Evolutionary conservation across 2,888 invertebrate species (phyloP).

Genomic region (Drosophila paucipuncta): DNA sequence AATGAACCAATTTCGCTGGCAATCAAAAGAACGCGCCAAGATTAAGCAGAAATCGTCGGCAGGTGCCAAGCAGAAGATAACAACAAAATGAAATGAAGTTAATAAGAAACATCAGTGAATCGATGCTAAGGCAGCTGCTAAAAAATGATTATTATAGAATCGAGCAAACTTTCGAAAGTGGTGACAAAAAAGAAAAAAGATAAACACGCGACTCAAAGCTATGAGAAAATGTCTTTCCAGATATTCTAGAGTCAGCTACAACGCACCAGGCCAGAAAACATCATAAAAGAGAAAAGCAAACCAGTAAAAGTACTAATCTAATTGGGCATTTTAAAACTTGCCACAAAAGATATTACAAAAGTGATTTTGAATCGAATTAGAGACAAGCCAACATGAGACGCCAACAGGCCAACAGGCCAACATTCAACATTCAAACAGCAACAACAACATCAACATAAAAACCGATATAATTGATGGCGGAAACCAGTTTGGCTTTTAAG

Average conservation of each 20-base stretch:
- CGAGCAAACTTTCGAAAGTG: slow-evolving; percentile 23
- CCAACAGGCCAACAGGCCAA: slow-evolving; percentile 31
- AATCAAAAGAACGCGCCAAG: slow-evolving; percentile 51
- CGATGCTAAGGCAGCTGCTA: slow-evolving; percentile 2
- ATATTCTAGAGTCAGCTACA: slow-evolving; percentile 3
- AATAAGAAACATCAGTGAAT: slow-evolving; percentile 41
- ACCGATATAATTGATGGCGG: slow-evolving; percentile 66
- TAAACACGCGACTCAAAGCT: neutral
- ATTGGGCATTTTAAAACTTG: slow-evolving; percentile 27
- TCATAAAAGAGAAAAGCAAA: slow-evolving; percentile 32
- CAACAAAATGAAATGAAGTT: slow-evolving; percentile 28
- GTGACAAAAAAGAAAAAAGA: neutral
- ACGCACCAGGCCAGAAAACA: neutral
- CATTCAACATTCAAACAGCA: slow-evolving; percentile 41
- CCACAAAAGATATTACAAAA: slow-evolving; percentile 35
- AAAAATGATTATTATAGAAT: slow-evolving; percentile 17
- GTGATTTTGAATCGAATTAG: slow-evolving; percentile 23
- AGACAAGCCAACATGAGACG: slow-evolving; percentile 28
- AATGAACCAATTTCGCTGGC: slow-evolving; percentile 64
- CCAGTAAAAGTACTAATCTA: slow-evolving; percentile 35
- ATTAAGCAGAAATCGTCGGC: slow-evolving; percentile 56
- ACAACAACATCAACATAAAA: slow-evolving; percentile 27
- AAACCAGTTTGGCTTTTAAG: slow-evolving; percentile 69
- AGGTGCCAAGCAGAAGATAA: slow-evolving; percentile 39
- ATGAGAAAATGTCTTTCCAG: neutral